Conservation (phyloP, 2,888 invertebrate species). For the Cheilosia urbana region DNA sequence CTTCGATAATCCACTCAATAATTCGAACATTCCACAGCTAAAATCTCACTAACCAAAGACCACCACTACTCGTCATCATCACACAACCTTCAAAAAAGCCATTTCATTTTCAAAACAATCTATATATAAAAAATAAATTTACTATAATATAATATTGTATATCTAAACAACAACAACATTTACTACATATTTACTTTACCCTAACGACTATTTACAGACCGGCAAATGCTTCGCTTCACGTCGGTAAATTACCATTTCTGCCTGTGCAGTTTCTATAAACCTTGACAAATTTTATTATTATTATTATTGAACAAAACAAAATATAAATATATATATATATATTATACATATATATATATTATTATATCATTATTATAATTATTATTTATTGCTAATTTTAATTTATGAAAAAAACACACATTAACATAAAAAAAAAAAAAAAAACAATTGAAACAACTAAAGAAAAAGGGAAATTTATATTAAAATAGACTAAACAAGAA, state of each 20-base stretch:
- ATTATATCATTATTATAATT: conserved; percentile 65
- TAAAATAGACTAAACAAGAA: conserved; percentile 60
- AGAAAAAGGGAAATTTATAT: conserved; percentile 58
- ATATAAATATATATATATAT: conserved; percentile 76
- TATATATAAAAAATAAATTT: conserved; percentile 34
- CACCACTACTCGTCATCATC: conserved; percentile 44
- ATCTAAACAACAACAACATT: conserved; percentile 72
- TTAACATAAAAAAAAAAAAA: conserved; percentile 37
- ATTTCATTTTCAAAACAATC: conserved; percentile 68
- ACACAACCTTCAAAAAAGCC: conserved; percentile 52
- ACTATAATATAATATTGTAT: conserved; percentile 28
- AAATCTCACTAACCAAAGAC: conserved; percentile 59
- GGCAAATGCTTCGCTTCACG: conserved; percentile 82
- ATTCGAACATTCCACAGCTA: conserved; percentile 62
- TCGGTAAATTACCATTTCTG: conserved; percentile 82
- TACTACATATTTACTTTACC: conserved; percentile 73
- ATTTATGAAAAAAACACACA: conserved; percentile 60
- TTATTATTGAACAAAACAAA: conserved; percentile 76
- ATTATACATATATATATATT: conserved; percentile 26
- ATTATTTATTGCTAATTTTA: conserved; percentile 74
- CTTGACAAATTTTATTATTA: conserved; percentile 78
- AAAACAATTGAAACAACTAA: conserved; percentile 43
- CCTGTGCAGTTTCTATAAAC: conserved; percentile 82
- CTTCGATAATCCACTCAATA: conserved; percentile 4
- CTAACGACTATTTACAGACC: conserved; percentile 80